phyloP scores from a whole-genome alignment of 1,140 invertebrate genomes.

The Galendromus occidentalis region DNA sequence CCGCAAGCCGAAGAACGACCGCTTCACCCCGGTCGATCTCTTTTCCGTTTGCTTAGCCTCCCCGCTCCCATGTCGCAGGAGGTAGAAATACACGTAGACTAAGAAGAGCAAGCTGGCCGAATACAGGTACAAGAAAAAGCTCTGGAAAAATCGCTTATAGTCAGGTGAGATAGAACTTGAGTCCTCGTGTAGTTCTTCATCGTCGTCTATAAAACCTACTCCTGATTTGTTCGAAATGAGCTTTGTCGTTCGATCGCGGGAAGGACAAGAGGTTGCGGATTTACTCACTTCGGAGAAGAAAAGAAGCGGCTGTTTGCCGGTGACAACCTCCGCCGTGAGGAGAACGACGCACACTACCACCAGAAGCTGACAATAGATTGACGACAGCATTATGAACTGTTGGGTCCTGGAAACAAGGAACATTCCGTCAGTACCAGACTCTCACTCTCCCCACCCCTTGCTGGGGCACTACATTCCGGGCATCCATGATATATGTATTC shows the following conservation, averaged over 20 bases:
- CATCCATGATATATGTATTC: too few relatives aligned
- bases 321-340: conserved; percentile 76
- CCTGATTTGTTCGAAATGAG: too few relatives aligned
- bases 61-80: conserved; percentile 49
- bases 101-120: conserved; percentile 82
- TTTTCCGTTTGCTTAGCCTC: conserved; percentile 13
- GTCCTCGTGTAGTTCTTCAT: too few relatives aligned
- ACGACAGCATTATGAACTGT: conserved; percentile 68
- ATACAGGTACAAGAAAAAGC: conserved; percentile 92
- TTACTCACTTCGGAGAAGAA: conserved; percentile 49
- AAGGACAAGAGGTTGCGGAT: background rate
- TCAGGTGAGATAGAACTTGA: background rate
- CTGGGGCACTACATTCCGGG: too few relatives aligned
- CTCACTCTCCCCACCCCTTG: too few relatives aligned
- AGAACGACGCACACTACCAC: conserved; percentile 76
- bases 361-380: conserved; percentile 74
- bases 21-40: background rate
- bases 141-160: conserved; percentile 36
- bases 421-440: too few relatives aligned
- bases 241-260: conserved; percentile 4
- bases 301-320: conserved; percentile 62
- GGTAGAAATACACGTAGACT: conserved; percentile 85
- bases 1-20: background rate
- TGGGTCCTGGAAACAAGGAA: conserved; percentile 57
- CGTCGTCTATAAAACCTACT: too few relatives aligned